Base-by-base conservation (phyloP, 1,140 invertebrate species). In the Spodoptera litura region DNA sequence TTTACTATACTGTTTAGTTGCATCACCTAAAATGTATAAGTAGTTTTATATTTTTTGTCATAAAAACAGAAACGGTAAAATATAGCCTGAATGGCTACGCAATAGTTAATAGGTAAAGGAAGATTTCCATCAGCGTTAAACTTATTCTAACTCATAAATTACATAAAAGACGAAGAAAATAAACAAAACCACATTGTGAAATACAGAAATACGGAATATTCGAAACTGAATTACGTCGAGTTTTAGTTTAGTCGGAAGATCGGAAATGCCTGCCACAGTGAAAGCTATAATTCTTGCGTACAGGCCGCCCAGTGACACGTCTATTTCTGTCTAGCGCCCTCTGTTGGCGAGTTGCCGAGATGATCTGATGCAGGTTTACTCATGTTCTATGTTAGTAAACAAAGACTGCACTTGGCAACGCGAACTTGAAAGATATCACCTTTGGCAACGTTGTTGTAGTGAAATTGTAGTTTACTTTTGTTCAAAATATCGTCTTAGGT, bases 351-450 rank as follows among this genome's bases (percentile, higher is more conserved):
- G 85, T 85, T 93, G 91, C 91, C 91, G 89, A 92, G 90, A 81
- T 85, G 83, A 75, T 81, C 79, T 81, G 82, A 84, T 84, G 79
- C 62, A 80, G 83, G 81, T 88, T 93, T 91, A 93, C 91, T 93
- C 91, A 92, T 89, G 80, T 84, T 91, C 89, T 91, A 91, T 91
- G 91, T 91, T 91, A 83, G 89, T 91, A 93, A 93, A 93, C 89
- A 91, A 93, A 91, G 89, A 85, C 81, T 79, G 53, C 80, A 77
- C 66, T 74, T 52, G 59, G 70, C 72, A 85, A 78, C 79, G 84
- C 83, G 79, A 77, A 68, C 61, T 66, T 66, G 49, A 25, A 25
- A 13, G 44, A 62, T 31, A 74, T 49, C 56, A 56, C 31, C 53
- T 72, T 73, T 72, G 53, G 70, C 52, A 72, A 27, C 53, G 49